Evolutionary conservation across 1,140 invertebrate species (phyloP).

Genomic region (Listronotus bonariensis): DNA sequence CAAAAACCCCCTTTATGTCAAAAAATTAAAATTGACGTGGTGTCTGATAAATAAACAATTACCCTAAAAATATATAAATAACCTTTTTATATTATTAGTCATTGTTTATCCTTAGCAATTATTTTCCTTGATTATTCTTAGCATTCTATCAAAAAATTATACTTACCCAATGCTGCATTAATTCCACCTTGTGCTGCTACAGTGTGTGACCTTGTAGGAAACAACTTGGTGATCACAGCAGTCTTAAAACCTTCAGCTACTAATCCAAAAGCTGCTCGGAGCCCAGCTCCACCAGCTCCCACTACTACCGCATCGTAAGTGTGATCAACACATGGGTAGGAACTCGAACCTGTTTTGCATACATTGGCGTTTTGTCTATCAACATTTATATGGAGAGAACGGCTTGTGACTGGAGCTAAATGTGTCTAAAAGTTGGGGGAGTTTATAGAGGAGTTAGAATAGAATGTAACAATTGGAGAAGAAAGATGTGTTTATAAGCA

Average conservation of each 20-base stretch:
- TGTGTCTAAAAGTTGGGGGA: neutral
- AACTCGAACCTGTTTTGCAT: conserved; percentile 26
- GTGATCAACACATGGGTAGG: conserved; percentile 83
- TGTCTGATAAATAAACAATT: too few relatives aligned
- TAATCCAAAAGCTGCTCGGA: conserved; percentile 89
- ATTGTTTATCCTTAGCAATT: too few relatives aligned
- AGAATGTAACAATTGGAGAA: too few relatives aligned
- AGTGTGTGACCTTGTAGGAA: conserved; percentile 90
- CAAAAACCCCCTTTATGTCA: too few relatives aligned
- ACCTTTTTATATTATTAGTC: too few relatives aligned
- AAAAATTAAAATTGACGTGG: too few relatives aligned
- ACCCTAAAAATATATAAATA: too few relatives aligned
- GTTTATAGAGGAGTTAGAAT: too few relatives aligned
- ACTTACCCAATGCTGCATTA: conserved; percentile 74
- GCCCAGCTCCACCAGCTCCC: conserved; percentile 90
- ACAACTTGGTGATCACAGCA: conserved; percentile 92
- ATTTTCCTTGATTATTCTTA: too few relatives aligned
- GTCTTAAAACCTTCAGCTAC: conserved; percentile 88
- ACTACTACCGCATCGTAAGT: conserved; percentile 92
- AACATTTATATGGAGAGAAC: conserved; percentile 39
- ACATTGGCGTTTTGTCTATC: conserved; percentile 42
- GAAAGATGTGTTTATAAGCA: too few relatives aligned
- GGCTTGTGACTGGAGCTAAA: conserved; percentile 14
- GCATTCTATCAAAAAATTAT: neutral
- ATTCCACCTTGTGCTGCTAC: conserved; percentile 94